These are phyloP conservation scores for Elymnias hypermnestra DNA, from an alignment of 1,140 invertebrate genomes.

Conservation along the genomic window DNA sequence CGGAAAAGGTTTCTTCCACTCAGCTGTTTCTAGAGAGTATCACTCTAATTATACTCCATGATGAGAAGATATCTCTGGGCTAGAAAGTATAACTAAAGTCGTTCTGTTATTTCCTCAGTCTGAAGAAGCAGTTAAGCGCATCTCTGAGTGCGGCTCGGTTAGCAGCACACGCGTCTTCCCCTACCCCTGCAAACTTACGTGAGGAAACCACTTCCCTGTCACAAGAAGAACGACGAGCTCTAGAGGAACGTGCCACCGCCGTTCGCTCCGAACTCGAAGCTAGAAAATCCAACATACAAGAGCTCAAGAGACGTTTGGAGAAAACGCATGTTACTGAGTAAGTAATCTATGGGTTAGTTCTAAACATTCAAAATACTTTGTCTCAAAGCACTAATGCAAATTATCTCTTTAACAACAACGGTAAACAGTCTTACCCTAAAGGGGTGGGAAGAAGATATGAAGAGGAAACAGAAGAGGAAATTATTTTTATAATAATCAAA, in stretches of 20 bases:
- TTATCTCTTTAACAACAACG: too few relatives aligned
- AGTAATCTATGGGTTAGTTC: constrained; percentile 34
- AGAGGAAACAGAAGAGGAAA: too few relatives aligned
- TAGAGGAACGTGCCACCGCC: constrained; percentile 81
- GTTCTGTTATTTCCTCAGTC: constrained; percentile 43
- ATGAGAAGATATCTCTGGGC: too few relatives aligned
- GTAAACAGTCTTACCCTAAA: too few relatives aligned
- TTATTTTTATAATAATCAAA: too few relatives aligned
- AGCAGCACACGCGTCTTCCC: constrained; percentile 47
- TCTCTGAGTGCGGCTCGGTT: constrained; percentile 72
- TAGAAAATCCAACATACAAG: constrained; percentile 84
- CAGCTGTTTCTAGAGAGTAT: too few relatives aligned
- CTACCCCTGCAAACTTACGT: constrained; percentile 33
- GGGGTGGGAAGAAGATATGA: too few relatives aligned
- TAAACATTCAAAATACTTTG: background rate
- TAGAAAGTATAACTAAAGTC: background rate
- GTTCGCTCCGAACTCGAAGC: constrained; percentile 83
- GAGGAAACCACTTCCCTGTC: constrained; percentile 70
- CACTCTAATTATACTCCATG: too few relatives aligned
- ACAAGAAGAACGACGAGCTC: constrained; percentile 79
- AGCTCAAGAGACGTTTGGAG: constrained; percentile 84
- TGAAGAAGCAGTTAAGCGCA: constrained; percentile 80
- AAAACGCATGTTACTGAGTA: constrained; percentile 88
- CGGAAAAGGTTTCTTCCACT: too few relatives aligned
- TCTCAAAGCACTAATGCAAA: too few relatives aligned